These are phyloP conservation scores for Vesta saturnalis DNA, from an alignment of 2,888 invertebrate species.

Conservation along the genomic window DNA sequence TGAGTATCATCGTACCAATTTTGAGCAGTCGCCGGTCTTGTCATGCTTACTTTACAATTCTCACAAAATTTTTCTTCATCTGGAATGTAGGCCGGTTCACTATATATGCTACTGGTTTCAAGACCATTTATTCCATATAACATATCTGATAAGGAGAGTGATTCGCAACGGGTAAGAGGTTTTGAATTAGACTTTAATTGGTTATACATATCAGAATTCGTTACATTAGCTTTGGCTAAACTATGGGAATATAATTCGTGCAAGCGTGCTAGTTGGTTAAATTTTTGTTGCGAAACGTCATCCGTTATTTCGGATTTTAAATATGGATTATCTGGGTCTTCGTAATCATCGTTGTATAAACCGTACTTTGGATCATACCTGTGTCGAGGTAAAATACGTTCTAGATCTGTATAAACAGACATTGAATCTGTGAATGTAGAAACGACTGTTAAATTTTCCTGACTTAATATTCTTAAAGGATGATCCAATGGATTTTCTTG, in stretches of 20 bases:
- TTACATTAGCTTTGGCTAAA: slow-evolving; percentile 77
- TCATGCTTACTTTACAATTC: slow-evolving; percentile 77
- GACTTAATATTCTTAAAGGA: slow-evolving; percentile 87
- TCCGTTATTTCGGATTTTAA: slow-evolving; percentile 55
- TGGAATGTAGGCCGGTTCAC: slow-evolving; percentile 81
- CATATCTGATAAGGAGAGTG: slow-evolving; percentile 76
- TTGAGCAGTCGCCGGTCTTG: slow-evolving; percentile 73
- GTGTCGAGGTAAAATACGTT: slow-evolving; percentile 72
- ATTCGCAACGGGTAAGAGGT: slow-evolving; percentile 73
- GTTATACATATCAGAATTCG: slow-evolving; percentile 71
- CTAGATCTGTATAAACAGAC: slow-evolving; percentile 73
- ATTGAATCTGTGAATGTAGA: slow-evolving; percentile 87
- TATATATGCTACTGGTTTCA: slow-evolving; percentile 84
- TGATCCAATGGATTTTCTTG: slow-evolving; percentile 80
- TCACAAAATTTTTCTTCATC: slow-evolving; percentile 80
- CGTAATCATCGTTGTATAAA: slow-evolving; percentile 67
- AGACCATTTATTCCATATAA: slow-evolving; percentile 68
- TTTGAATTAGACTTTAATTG: slow-evolving; percentile 51
- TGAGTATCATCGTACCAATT: slow-evolving; percentile 69
- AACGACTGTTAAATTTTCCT: slow-evolving; percentile 90
- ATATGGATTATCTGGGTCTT: slow-evolving; percentile 61
- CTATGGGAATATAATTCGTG: slow-evolving; percentile 85
- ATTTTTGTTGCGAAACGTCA: slow-evolving; percentile 66
- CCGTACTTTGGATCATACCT: slow-evolving; percentile 69
- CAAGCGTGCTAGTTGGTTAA: slow-evolving; percentile 83